These are phyloP conservation scores for Diprion similis DNA, from an alignment of 1,140 invertebrate genomes.

Conservation along the genomic window DNA sequence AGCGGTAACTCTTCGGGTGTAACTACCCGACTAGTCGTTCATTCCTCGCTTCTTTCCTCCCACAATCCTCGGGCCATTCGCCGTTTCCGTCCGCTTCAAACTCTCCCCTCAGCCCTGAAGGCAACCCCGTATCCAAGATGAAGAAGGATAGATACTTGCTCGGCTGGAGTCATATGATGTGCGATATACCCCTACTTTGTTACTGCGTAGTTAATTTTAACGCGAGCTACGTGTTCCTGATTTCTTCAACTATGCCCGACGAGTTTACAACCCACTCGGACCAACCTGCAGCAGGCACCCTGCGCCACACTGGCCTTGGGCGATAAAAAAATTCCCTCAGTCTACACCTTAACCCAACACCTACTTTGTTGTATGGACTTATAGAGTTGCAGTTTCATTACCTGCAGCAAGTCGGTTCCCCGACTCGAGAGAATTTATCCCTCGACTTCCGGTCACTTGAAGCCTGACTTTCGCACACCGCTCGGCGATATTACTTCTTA, in stretches of 20 bases:
- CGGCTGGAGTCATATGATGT: slow-evolving; percentile 41
- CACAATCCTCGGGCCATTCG: too few relatives aligned
- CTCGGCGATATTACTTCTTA: neutral
- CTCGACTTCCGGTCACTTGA: neutral
- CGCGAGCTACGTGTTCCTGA: slow-evolving; percentile 52
- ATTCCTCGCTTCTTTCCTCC: neutral
- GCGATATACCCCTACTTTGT: slow-evolving; percentile 43
- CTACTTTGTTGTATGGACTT: too few relatives aligned
- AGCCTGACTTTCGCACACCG: neutral
- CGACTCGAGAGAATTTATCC: too few relatives aligned
- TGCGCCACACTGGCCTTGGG: too few relatives aligned
- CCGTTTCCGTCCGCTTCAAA: too few relatives aligned
- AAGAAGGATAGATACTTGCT: slow-evolving; percentile 23
- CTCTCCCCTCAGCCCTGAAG: neutral
- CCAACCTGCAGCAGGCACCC: neutral
- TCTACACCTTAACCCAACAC: too few relatives aligned
- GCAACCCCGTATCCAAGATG: neutral
- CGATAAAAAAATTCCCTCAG: neutral
- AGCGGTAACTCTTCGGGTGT: slow-evolving; percentile 38
- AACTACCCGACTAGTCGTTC: slow-evolving; percentile 28
- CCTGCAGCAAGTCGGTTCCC: too few relatives aligned
- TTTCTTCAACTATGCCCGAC: slow-evolving; percentile 49
- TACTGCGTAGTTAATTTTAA: slow-evolving; percentile 61
- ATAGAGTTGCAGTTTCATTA: too few relatives aligned
- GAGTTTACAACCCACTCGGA: neutral